These are phyloP conservation scores for Sycophila sp. DNA, from an alignment of 1,140 invertebrate genomes.

Conservation along the genomic window DNA sequence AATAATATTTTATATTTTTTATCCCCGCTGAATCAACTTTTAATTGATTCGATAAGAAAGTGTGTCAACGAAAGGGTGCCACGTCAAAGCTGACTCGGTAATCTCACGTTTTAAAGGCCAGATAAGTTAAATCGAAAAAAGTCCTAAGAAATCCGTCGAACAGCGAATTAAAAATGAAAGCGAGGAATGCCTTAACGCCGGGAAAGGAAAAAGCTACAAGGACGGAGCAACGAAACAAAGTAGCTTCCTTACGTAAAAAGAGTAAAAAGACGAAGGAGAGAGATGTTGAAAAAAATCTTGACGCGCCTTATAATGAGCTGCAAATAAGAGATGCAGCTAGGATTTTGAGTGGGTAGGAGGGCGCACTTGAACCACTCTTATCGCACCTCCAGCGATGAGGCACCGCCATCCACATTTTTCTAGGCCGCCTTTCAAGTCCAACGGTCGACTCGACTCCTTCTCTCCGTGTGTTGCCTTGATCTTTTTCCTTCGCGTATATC, in stretches of 20 bases:
- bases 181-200: too few species aligned
- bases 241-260: not conserved
- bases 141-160: too few species aligned
- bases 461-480: too few species aligned
- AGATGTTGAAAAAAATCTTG: constrained; percentile 9
- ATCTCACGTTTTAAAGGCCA: too few species aligned
- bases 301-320: constrained; percentile 55
- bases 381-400: constrained; percentile 4
- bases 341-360: too few species aligned
- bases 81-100: too few species aligned
- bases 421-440: too few species aligned
- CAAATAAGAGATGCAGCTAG: constrained; percentile 55
- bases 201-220: not conserved
- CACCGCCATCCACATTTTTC: too few species aligned
- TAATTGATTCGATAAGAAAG: not conserved
- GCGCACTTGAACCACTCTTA: not conserved
- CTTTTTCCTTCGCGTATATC: not conserved
- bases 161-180: too few species aligned
- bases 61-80: too few species aligned
- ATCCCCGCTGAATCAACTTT: not conserved
- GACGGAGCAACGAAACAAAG: not conserved
- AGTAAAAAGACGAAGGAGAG: not conserved
- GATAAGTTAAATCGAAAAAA: too few species aligned
- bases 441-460: too few species aligned
- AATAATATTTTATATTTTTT: not conserved